Evolutionary conservation across 2,888 invertebrate genomes (phyloP).

Genomic region (Acanthoscelides obtectus): DNA sequence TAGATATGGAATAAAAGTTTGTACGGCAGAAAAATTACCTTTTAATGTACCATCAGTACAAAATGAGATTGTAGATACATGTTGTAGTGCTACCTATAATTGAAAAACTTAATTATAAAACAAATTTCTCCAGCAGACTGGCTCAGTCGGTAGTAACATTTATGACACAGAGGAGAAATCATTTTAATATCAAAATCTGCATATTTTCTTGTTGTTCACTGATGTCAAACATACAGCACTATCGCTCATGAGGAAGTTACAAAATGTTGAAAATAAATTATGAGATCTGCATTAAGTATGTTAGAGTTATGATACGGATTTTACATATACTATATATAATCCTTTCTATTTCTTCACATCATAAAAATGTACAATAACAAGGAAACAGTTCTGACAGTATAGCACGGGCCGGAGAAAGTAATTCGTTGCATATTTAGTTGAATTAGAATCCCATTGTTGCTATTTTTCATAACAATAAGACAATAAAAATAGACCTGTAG

Average conservation of each 20-base stretch:
- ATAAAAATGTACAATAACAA: neutral
- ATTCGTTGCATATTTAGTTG: neutral
- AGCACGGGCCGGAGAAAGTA: neutral
- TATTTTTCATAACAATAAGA: neutral
- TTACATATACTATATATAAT: neutral
- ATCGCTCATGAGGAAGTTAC: neutral
- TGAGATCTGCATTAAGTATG: neutral
- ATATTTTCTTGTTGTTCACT: neutral
- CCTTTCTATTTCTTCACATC: neutral
- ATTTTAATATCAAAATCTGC: neutral
- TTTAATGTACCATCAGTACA: too few relatives aligned
- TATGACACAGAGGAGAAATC: neutral
- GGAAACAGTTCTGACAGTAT: neutral
- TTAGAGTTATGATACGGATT: neutral
- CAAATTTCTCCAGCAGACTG: too few relatives aligned
- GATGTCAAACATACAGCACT: neutral
- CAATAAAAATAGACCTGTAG: neutral
- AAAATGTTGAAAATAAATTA: neutral
- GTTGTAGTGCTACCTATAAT: too few relatives aligned
- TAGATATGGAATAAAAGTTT: too few relatives aligned
- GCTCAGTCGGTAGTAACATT: too few relatives aligned
- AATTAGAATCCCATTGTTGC: neutral
- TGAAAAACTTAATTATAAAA: too few relatives aligned
- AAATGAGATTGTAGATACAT: too few relatives aligned
- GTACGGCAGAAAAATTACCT: too few relatives aligned